Conservation (phyloP, 2,113 vertebrate genomes). For the Hemicordylus capensis region DNA sequence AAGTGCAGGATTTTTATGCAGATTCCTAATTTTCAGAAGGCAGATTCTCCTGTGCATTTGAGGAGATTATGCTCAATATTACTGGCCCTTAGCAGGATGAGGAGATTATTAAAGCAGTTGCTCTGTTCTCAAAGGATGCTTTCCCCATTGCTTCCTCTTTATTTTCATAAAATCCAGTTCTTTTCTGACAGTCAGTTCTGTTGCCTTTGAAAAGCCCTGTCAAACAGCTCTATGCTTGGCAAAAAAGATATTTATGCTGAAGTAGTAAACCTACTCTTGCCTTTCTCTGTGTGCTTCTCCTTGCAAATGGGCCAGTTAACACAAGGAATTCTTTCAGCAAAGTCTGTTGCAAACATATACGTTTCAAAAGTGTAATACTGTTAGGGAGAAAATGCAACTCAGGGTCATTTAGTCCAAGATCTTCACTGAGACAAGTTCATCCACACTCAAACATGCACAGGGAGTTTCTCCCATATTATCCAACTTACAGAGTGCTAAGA, state of each 20-base stretch:
- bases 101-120: constrained; percentile 51
- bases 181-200: constrained; percentile 3
- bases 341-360: neutral
- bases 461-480: neutral
- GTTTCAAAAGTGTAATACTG: neutral
- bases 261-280: neutral
- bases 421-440: neutral
- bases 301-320: neutral
- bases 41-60: constrained; percentile 40
- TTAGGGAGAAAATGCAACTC: neutral
- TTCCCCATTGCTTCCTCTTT: constrained; percentile 45
- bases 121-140: constrained; percentile 44
- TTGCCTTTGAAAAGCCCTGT: constrained; percentile 26
- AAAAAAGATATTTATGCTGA: neutral
- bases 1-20: constrained; percentile 63
- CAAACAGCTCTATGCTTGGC: neutral
- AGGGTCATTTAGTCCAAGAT: neutral
- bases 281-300: neutral
- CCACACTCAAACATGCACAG: neutral
- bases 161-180: constrained; percentile 37
- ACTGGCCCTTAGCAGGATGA: constrained; percentile 43
- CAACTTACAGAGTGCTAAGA: neutral
- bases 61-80: constrained; percentile 38
- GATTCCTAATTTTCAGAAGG: constrained; percentile 65
- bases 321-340: rapidly evolving